Evolutionary conservation across 1,140 invertebrate genomes (phyloP), one percentile per base, ranked within the genome.

Genomic region (Sarcophaga peregrina): DNA sequence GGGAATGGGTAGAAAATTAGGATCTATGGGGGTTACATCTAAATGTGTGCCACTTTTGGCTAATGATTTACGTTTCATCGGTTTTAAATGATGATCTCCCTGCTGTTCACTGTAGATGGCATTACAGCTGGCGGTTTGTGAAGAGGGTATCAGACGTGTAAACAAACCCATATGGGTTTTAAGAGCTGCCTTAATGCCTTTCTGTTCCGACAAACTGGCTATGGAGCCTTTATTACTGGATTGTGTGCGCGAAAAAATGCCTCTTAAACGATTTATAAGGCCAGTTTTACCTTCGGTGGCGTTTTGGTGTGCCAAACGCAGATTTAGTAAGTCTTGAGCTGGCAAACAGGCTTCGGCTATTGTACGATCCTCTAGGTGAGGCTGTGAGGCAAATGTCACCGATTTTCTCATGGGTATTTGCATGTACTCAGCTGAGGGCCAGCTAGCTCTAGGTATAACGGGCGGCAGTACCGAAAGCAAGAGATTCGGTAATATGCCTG

Each of bases 161-260:
- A 95, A 93, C 87, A 95, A 93, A 2, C 94, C 94, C 87, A 95
- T 94, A 86, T 95, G 94, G 80, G 94, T 92, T 87, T 92, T 93
- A 20, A 95, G 89, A 46, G 94, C 94, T 9, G 94, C 93, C 54
- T 94, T 94, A 9, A 95, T 93, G 46, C 94, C 93, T 82, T 88
- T 89, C 86, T 91, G 89, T 17, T 92, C 92, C 0, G 93, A 92
- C 86, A 94, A 92, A 6, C 93, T 94, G 74, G 93, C 93, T 0
- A 93, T 93, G 75, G 88, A 90, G 72, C 89, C 87, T 76, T 89
- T 90, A 83, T 89, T 90, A 81, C 89, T 90, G 25, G 87, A 88
- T 5, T 87, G 75, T 20, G 88, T 87, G 25, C 88, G 85, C 46
- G 88, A 87, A 75, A 90, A 89, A 62, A 90, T 90, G 52, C 89